Percentiles rank a stretch among this genome's conserved stretches.
Conservation (phyloP, 2,797 vertebrate species). For the Myotis planiceps region DNA sequence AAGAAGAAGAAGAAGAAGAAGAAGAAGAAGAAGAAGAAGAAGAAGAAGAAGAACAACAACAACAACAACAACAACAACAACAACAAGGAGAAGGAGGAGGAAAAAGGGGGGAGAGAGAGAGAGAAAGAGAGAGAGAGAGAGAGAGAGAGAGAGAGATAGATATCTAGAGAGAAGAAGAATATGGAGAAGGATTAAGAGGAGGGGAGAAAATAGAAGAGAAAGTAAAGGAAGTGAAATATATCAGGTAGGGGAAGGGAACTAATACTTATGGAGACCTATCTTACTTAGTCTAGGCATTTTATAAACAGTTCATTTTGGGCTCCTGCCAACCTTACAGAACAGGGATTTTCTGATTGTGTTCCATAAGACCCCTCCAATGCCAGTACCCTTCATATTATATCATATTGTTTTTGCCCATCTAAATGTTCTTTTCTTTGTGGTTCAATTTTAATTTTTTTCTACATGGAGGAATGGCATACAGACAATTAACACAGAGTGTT, state of each 20-base stretch:
- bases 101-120: accelerated
- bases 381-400: neutral
- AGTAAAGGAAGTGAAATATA: neutral
- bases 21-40: no score
- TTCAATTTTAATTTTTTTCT: neutral
- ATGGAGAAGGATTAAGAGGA: neutral
- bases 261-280: neutral
- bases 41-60: no score
- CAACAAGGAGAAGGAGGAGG: no score
- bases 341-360: neutral
- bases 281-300: neutral
- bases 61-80: no score
- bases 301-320: neutral
- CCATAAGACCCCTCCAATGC: neutral
- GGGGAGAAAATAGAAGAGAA: neutral
- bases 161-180: neutral
- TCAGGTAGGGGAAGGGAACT: neutral
- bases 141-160: no score
- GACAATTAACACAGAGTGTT: neutral
- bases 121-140: no score
- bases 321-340: neutral
- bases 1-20: neutral
- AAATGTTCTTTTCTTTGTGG: neutral
- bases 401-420: neutral
- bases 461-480: neutral